phyloP scores from a whole-genome alignment of 2,888 invertebrate genomes.

The Ctena decussata region DNA sequence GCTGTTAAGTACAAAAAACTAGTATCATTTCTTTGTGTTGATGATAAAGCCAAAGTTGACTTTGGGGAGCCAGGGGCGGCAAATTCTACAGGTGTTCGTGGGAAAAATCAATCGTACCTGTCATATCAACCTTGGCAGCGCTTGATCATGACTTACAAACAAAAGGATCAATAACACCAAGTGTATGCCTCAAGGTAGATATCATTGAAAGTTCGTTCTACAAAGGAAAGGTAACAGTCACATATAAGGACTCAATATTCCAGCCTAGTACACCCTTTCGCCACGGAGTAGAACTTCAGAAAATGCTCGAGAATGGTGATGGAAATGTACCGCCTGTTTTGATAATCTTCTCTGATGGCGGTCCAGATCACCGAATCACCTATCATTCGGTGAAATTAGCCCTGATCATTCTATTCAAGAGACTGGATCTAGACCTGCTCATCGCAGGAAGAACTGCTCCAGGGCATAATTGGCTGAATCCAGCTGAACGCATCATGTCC shows the following conservation, averaged over 20 bases:
- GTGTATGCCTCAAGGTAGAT: slow-evolving; percentile 50
- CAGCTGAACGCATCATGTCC: slow-evolving; percentile 35
- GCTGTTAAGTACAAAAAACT: slow-evolving; percentile 19
- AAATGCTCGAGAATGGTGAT: background rate
- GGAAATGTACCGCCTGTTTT: background rate
- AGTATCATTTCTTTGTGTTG: slow-evolving; percentile 38
- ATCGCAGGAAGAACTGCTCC: slow-evolving; percentile 29
- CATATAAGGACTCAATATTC: slow-evolving; percentile 57
- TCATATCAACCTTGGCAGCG: slow-evolving; percentile 17
- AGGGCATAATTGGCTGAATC: slow-evolving; percentile 31
- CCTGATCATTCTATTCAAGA: slow-evolving; percentile 21
- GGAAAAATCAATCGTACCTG: slow-evolving; percentile 61
- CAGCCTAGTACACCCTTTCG: slow-evolving; percentile 33
- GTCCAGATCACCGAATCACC: slow-evolving; percentile 19
- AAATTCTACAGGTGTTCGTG: slow-evolving; percentile 53
- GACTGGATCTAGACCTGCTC: slow-evolving; percentile 18
- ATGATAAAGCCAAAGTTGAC: slow-evolving; percentile 63
- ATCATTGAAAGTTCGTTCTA: slow-evolving; percentile 60
- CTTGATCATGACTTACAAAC: slow-evolving; percentile 58
- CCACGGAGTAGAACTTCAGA: slow-evolving; percentile 25
- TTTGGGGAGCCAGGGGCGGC: slow-evolving; percentile 57
- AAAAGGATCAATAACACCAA: slow-evolving; percentile 65
- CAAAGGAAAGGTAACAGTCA: slow-evolving; percentile 49
- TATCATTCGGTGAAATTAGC: slow-evolving; percentile 27
- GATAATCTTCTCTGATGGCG: slow-evolving; percentile 28